phyloP scores from a whole-genome alignment of 2,888 invertebrate species.

The Scaptomyza cyrtandrae region DNA sequence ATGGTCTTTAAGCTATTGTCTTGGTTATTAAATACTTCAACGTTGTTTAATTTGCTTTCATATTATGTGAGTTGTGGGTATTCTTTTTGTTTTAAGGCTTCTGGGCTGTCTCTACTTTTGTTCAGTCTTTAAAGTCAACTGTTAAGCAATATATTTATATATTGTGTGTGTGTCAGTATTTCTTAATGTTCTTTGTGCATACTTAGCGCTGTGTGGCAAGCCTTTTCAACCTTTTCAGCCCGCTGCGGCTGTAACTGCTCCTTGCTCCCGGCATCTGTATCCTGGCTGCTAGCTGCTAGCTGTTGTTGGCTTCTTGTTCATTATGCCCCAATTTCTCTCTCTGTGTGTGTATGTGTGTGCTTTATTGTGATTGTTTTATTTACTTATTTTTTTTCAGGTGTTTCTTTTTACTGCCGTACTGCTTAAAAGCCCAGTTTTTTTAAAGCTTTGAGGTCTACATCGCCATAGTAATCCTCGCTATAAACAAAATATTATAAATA shows the following conservation, averaged over 20 bases:
- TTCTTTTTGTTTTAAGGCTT: constrained; percentile 32
- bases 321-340: constrained; percentile 25
- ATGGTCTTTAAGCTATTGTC: constrained; percentile 41
- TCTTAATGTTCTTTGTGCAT: constrained; percentile 64
- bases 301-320: constrained; percentile 25
- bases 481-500: constrained; percentile 69
- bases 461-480: constrained; percentile 97
- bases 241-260: constrained; percentile 51
- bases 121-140: constrained; percentile 77
- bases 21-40: constrained; percentile 41
- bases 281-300: constrained; percentile 23
- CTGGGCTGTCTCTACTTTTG: constrained; percentile 45
- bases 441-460: constrained; percentile 94
- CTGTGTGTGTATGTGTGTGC: constrained; percentile 22
- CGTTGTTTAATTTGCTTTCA: constrained; percentile 37
- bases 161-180: constrained; percentile 18
- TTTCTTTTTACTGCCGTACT: constrained; percentile 11
- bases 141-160: constrained; percentile 45
- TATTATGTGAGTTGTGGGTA: constrained; percentile 21
- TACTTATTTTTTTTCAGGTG: constrained; percentile 4
- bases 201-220: constrained; percentile 65
- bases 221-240: constrained; percentile 71
- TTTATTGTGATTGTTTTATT: constrained; percentile 8
- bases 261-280: constrained; percentile 30
- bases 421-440: constrained; percentile 89